These are phyloP conservation scores for Pomatostomus ruficeps DNA, from an alignment of 2,113 vertebrate genomes.

Conservation along the genomic window DNA sequence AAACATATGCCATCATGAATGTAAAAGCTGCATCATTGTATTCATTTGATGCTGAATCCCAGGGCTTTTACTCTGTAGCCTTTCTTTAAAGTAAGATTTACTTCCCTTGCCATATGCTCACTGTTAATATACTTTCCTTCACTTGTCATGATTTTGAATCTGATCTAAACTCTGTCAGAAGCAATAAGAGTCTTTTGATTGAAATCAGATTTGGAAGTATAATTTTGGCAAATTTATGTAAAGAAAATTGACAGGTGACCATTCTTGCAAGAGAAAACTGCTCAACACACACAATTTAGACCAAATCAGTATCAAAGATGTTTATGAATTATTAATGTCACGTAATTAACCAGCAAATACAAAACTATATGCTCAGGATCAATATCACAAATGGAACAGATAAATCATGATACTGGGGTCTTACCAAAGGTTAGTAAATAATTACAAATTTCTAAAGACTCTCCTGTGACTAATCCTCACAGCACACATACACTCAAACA, in stretches of 20 bases:
- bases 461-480: background rate
- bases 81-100: background rate
- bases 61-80: background rate
- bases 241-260: background rate
- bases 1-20: background rate
- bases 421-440: background rate
- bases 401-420: background rate
- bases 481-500: background rate
- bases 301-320: background rate
- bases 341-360: background rate
- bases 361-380: background rate
- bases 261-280: background rate
- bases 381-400: background rate
- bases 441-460: background rate
- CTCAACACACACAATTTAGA: background rate
- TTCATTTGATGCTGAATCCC: background rate
- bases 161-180: background rate
- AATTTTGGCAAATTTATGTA: background rate
- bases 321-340: background rate
- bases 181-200: background rate
- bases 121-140: background rate
- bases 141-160: background rate
- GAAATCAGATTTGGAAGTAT: background rate
- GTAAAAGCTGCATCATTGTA: background rate
- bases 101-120: background rate